Percentiles rank a stretch among this genome's conserved stretches.
These are phyloP conservation scores for Gallinago jamesoni DNA, from an alignment of 2,113 vertebrate species.

Conservation along the genomic window DNA sequence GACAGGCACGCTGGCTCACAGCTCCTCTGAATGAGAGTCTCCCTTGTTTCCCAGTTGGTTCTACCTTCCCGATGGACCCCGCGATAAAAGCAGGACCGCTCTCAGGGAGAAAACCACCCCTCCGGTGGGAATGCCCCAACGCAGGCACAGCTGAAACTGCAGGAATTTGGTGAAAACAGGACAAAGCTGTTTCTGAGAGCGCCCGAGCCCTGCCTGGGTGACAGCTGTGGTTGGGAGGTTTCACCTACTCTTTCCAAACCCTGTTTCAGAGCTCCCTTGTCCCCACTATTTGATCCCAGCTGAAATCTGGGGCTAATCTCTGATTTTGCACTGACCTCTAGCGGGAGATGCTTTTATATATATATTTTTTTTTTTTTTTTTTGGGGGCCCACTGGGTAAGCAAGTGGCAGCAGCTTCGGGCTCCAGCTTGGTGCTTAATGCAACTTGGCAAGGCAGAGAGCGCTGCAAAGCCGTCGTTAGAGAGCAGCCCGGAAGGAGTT, in stretches of 20 bases:
- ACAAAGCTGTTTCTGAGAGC: neutral
- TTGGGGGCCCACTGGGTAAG: neutral
- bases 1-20: fast-evolving
- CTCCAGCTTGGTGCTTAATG: neutral
- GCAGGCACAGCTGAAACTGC: fast-evolving
- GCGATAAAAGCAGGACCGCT: fast-evolving
- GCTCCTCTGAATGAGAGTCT: neutral
- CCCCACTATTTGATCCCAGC: neutral
- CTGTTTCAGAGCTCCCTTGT: neutral
- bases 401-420: neutral
- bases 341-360: neutral
- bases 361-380: neutral
- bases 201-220: fast-evolving
- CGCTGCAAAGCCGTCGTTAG: neutral
- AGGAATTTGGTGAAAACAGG: neutral
- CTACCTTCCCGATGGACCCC: neutral
- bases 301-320: neutral
- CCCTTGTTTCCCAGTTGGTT: neutral
- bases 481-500: neutral
- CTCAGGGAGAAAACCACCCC: neutral
- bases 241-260: neutral
- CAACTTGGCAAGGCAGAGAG: conserved; percentile 19
- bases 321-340: conserved; percentile 64
- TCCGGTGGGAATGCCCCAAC: fast-evolving
- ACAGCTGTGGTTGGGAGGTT: neutral